Evolutionary conservation across 1,140 invertebrate genomes (phyloP).

Genomic region (Drosophila pandora): DNA sequence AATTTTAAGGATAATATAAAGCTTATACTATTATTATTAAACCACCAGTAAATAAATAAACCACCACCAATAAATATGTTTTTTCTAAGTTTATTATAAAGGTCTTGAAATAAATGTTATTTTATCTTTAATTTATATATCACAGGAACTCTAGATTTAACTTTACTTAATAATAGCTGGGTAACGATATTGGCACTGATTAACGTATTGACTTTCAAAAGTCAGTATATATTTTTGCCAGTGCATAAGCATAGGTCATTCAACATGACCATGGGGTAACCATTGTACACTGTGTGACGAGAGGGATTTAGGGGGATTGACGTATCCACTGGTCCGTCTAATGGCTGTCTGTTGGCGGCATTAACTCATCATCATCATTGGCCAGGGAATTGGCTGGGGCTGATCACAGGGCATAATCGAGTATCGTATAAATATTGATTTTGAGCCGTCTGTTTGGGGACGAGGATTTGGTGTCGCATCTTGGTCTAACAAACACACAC

Average conservation of each 20-base stretch:
- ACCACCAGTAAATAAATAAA: too few relatives aligned
- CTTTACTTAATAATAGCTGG: too few relatives aligned
- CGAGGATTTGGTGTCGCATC: conserved; percentile 22
- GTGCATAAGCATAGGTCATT: conserved; percentile 44
- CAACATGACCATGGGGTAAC: conserved; percentile 55
- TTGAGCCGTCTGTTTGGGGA: conserved; percentile 6
- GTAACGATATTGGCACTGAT: too few relatives aligned
- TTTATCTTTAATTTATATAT: too few relatives aligned
- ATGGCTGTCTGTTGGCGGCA: conserved; percentile 65
- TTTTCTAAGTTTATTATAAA: too few relatives aligned
- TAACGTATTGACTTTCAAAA: too few relatives aligned
- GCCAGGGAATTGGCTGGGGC: conserved; percentile 9
- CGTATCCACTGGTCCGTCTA: conserved; percentile 51
- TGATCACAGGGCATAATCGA: conserved; percentile 18
- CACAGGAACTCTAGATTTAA: too few relatives aligned
- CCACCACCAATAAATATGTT: too few relatives aligned
- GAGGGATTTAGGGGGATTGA: conserved; percentile 33
- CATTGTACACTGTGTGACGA: conserved; percentile 14
- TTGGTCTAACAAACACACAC: conserved; percentile 7
- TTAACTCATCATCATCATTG: conserved; percentile 64
- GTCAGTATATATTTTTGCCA: not conserved
- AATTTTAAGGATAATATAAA: too few relatives aligned
- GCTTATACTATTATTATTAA: too few relatives aligned
- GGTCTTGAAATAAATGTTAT: too few relatives aligned
- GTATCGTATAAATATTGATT: conserved; percentile 44